Base-by-base conservation (phyloP, 2,113 vertebrate genomes). In the Dinomys branickii region DNA sequence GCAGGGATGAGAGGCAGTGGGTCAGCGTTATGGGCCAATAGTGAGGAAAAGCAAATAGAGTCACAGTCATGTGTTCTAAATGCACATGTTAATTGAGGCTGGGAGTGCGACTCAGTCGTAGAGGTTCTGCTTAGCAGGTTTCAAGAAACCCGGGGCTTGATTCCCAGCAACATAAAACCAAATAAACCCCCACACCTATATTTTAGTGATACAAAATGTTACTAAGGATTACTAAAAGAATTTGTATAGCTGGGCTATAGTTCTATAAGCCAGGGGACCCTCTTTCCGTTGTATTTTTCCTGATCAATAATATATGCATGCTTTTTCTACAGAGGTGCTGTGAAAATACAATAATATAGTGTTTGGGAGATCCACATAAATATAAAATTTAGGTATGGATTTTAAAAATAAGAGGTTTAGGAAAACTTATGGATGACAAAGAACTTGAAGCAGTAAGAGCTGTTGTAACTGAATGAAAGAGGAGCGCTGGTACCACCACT, bases 361-460 rank as follows among this genome's bases (percentile, higher is more conserved):
- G 59, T 44, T 63, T 73, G 52, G 24, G 22, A 88, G 12, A 83
- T 20, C 52, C 61, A 73, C 71, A 33, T 75, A 28, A 92, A 67
- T 82, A 78, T n/a, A 16, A 59, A 91, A 69, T 75, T 14, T 24
- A 63, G 41, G 11, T 41, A 14, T 50, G 14, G 16, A 41, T 78
- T 94, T 81, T 65, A 1, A 94, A 90, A 81, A 93, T 88, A 89
- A 77, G 58, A 69, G 22, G 90, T 63, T 83, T 75, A 41, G 24
- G 11, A 33, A 91, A 89, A 52, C 19, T 35, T 95, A 63, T 3
- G 91, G 54, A 92, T 44, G n/a, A 20, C 90, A 94, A 85, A 75
- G 8, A 88, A 83, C 7, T 52, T 24, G n/a, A 89, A 91, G 38
- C 38, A 86, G 13, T 84, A 61, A 87, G 41, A 96, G 89, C 9